Conservation (phyloP, 2,888 invertebrate species). For the Lycaena phlaeas region DNA sequence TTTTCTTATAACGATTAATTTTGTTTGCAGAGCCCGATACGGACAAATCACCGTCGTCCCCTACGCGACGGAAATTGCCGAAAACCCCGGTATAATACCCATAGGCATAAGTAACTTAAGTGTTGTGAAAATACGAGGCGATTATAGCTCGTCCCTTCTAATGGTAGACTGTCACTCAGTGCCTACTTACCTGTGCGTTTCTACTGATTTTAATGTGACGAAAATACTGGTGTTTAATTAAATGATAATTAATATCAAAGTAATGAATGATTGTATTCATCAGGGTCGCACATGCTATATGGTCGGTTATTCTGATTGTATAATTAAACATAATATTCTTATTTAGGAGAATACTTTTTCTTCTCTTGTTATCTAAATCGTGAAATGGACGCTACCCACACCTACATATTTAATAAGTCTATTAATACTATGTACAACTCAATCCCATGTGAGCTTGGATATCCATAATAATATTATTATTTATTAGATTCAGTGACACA, state of each 20-base stretch:
- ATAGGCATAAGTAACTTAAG: conserved; percentile 71
- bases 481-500: no score
- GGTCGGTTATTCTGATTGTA: not conserved
- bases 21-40: conserved; percentile 83
- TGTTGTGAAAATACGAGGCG: conserved; percentile 71
- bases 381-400: no score
- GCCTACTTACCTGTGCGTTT: conserved; percentile 65
- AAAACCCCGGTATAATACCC: conserved; percentile 96
- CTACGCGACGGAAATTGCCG: conserved; percentile 94
- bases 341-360: no score
- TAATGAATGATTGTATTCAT: not conserved
- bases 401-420: no score
- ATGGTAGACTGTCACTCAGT: conserved; percentile 67
- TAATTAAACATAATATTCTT: not conserved
- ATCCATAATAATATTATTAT: no score
- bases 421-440: no score
- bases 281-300: not conserved
- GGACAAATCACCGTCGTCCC: conserved; percentile 91
- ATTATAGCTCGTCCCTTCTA: conserved; percentile 48
- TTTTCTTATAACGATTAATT: conserved; percentile 14
- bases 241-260: not conserved
- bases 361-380: no score
- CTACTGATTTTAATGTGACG: no score
- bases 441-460: no score
- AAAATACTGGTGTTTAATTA: no score